Evolutionary conservation across 2,797 vertebrate species (phyloP).

Genomic region (Xenopus petersii): DNA sequence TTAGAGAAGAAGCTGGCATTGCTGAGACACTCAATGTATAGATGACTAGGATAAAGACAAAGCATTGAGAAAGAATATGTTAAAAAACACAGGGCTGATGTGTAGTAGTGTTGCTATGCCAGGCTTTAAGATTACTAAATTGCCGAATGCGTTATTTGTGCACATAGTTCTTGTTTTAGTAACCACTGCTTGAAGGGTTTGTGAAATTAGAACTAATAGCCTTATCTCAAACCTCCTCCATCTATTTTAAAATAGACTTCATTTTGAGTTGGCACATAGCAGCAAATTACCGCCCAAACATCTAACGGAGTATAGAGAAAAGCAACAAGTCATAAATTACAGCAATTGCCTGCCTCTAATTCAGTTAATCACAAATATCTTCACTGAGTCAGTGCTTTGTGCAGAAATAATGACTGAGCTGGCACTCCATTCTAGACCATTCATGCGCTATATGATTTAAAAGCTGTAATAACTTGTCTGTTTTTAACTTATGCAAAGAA

Average conservation of each 20-base stretch:
- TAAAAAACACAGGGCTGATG: too few species aligned
- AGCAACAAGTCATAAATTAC: conserved; percentile 30
- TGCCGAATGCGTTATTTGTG: neutral
- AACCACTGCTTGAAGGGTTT: neutral
- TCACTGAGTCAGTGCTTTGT: conserved; percentile 25
- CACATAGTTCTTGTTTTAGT: neutral
- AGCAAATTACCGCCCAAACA: conserved; percentile 21
- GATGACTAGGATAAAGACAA: too few species aligned
- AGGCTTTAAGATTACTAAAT: conserved; percentile 2
- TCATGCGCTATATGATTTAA: conserved; percentile 17
- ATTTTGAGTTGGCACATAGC: conserved; percentile 4
- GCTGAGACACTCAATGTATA: too few species aligned
- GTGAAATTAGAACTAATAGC: conserved; percentile 5
- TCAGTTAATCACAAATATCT: conserved; percentile 35
- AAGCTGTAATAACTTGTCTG: conserved; percentile 10
- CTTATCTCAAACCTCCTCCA: neutral
- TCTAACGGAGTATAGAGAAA: conserved; percentile 8
- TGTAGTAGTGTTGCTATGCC: too few species aligned
- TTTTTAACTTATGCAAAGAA: conserved; percentile 6
- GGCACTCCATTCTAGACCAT: conserved; percentile 12
- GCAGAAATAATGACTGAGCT: conserved; percentile 28
- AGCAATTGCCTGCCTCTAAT: conserved; percentile 38
- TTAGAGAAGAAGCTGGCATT: too few species aligned
- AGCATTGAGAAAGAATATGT: neutral
- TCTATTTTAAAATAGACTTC: conserved; percentile 13